Base-by-base conservation (phyloP, 2,797 vertebrate genomes). In the Knipowitschia caucasica region DNA sequence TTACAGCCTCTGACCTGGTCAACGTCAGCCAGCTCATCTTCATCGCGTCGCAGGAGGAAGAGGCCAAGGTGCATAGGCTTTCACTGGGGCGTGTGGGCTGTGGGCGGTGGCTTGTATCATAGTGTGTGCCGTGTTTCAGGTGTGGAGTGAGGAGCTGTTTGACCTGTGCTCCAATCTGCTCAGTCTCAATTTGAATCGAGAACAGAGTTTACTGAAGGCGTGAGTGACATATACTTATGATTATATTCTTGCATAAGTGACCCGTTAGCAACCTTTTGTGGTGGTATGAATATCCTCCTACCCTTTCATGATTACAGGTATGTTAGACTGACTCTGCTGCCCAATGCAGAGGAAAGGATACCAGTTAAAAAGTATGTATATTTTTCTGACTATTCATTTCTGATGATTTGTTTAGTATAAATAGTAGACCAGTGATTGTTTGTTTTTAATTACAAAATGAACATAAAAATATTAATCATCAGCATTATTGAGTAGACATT, bases 11-110 rank as follows among this genome's bases (percentile, higher is more conserved):
- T 1, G 97, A 99, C 77, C 85, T 96, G 12, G 95, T 97, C 31
- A 99, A 99, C 63, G 94, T 98, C 59, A 95, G 92, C 8, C 95
- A 96, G 88, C 84, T 99, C 63, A 99, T 95, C 80, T 93, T 99
- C 71, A 93, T 99, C 67, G 95, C 97, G 2, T 90, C 94, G 57
- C 96, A 98, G 65, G 96, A 99, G 79, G 95, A 99, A 0, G 94
- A 97, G 50, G 95, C 96, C 15, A 99, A 96, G 95, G 97, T 99
- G 86, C 4, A 9, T 11, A 44, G 40, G 14, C 6, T 9, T 44
- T 15, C 11, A 21, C 36, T 21, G 36, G 8, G 4, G 14, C 26
- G 11, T 43, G 42, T 10, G 9, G 36, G 9, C 7, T 21, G n/a
- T n/a, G 35, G 3, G 3, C 17, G 2, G 3, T 39, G 36, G 1